Percentiles rank a stretch among this genome's conserved stretches.
Conservation (phyloP, 1,140 invertebrate species). For the Drepana arcuata region DNA sequence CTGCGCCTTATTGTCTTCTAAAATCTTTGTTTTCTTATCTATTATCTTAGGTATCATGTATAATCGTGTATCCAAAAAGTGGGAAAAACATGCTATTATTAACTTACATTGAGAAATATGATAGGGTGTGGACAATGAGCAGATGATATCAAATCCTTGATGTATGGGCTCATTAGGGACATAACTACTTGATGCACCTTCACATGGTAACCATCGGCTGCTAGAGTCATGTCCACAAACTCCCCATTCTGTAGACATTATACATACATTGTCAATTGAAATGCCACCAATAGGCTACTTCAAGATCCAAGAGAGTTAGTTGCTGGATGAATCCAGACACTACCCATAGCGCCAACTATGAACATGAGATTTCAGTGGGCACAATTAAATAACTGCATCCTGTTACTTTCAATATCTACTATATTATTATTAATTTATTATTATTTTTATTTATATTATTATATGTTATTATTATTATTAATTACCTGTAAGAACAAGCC, state of each 20-base stretch:
- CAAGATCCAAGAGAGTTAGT: too few relatives aligned
- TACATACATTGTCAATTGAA: neutral
- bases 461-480: too few relatives aligned
- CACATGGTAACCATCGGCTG: conserved; percentile 81
- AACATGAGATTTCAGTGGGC: neutral
- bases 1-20: neutral
- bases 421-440: neutral
- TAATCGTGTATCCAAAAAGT: neutral
- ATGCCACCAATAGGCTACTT: too few relatives aligned
- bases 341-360: neutral
- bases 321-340: too few relatives aligned
- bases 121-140: neutral
- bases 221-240: conserved; percentile 84
- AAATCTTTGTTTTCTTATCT: neutral
- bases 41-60: neutral
- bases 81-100: neutral
- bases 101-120: neutral
- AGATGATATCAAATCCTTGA: neutral
- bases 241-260: conserved; percentile 73
- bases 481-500: too few relatives aligned
- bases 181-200: conserved; percentile 84
- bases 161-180: conserved; percentile 55
- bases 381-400: neutral
- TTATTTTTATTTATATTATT: too few relatives aligned
- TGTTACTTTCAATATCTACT: neutral